Conservation (phyloP, 64 coral and sea anemone genomes). For the Montipora capricornis region DNA sequence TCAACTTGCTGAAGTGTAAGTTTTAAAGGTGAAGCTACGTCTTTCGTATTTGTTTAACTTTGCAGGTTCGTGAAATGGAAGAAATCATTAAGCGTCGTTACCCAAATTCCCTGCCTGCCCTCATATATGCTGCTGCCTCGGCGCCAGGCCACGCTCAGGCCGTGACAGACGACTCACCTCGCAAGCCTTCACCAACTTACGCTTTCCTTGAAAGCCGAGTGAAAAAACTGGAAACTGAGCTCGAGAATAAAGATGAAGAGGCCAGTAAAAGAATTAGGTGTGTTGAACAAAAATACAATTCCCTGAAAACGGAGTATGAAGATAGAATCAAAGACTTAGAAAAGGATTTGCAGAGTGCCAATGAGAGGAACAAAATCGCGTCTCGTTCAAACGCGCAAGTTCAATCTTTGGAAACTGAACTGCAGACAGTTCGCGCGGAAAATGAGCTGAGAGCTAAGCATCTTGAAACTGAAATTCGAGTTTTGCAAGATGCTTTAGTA, state of each 20-base stretch:
- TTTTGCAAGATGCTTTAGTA: constrained; percentile 77
- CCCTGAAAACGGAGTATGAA: constrained; percentile 90
- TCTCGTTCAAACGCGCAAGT: constrained; percentile 68
- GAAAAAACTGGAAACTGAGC: constrained; percentile 90
- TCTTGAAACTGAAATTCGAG: constrained; percentile 79
- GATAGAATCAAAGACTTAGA: constrained; percentile 82
- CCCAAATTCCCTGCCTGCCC: constrained; percentile 94
- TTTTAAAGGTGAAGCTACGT: too few species aligned
- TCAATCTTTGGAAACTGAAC: constrained; percentile 76
- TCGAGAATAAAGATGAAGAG: constrained; percentile 93
- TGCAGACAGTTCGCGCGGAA: constrained; percentile 60
- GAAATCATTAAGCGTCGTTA: constrained; percentile 98
- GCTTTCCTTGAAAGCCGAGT: constrained; percentile 85
- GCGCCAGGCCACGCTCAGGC: constrained; percentile 88
- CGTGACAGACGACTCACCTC: constrained; percentile 70
- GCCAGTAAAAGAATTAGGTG: constrained; percentile 84
- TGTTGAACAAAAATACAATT: constrained; percentile 97
- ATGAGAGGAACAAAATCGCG: constrained; percentile 58
- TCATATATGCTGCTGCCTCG: constrained; percentile 95
- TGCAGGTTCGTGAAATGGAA: constrained; percentile 97
- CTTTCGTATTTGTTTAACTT: not conserved
- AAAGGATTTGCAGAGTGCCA: constrained; percentile 69
- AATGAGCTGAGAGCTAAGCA: constrained; percentile 72
- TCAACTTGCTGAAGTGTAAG: too few species aligned
- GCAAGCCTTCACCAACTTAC: constrained; percentile 87